Percentiles rank a stretch among this genome's conserved stretches.
Conservation (phyloP, 2,888 invertebrate genomes). For the Oscheius sp. region DNA sequence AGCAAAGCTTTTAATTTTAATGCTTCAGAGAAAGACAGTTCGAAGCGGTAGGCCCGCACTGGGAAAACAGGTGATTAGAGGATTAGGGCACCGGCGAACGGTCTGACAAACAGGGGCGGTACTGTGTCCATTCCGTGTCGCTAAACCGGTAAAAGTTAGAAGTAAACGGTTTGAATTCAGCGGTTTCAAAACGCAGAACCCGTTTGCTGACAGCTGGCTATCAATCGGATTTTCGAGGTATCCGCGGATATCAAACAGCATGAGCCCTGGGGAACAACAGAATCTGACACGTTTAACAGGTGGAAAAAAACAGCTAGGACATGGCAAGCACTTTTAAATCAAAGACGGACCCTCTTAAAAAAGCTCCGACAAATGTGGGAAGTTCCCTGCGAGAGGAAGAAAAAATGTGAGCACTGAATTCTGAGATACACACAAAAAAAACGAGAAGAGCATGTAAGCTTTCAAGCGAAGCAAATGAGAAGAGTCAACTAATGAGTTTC, state of each 20-base stretch:
- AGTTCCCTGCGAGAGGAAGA: too few species aligned
- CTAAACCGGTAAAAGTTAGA: too few species aligned
- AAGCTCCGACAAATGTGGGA: too few species aligned
- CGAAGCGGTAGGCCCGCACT: not conserved
- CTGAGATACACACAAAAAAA: not conserved
- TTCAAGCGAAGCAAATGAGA: constrained; percentile 2
- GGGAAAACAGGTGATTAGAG: not conserved
- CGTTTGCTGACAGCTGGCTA: constrained; percentile 23
- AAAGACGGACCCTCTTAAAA: too few species aligned
- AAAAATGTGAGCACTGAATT: too few species aligned
- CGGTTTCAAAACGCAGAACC: too few species aligned
- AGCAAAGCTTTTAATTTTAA: too few species aligned
- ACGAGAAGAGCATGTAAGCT: not conserved
- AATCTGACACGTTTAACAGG: constrained; percentile 28
- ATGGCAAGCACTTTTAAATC: not conserved
- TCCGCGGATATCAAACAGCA: constrained; percentile 20
- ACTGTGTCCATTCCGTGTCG: too few species aligned
- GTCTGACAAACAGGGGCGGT: too few species aligned
- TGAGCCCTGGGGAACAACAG: constrained; percentile 28
- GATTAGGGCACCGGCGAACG: not conserved
- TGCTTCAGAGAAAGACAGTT: not conserved
- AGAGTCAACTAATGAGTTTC: too few species aligned
- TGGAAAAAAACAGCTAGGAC: constrained; percentile 4
- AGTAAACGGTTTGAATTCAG: too few species aligned
- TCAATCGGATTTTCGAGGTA: constrained; percentile 24